Conservation (phyloP, 1,140 invertebrate genomes). For the Meloidogyne hapla region DNA sequence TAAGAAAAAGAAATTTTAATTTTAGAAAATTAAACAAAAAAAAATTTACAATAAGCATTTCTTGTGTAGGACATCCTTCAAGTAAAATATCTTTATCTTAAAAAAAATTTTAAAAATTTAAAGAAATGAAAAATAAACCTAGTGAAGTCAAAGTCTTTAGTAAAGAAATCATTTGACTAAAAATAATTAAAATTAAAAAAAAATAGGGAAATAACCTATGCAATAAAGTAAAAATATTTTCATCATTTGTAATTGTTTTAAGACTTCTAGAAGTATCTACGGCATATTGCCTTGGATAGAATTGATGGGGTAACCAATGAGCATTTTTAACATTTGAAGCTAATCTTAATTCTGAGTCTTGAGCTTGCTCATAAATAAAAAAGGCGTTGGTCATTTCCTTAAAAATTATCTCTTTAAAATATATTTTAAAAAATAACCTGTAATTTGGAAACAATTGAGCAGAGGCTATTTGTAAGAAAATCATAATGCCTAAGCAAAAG, state of each 20-base stretch:
- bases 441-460: conserved; percentile 34
- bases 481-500: conserved; percentile 46
- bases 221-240: conserved; percentile 36
- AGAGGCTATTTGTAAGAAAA: conserved; percentile 38
- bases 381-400: conserved; percentile 31
- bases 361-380: conserved; percentile 35
- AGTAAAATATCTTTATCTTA: conserved; percentile 21
- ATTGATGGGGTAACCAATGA: conserved; percentile 43
- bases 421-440: conserved; percentile 30
- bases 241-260: conserved; percentile 35
- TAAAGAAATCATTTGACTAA: conserved; percentile 44
- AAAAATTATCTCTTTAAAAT: not conserved
- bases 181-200: conserved; percentile 7
- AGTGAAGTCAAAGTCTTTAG: conserved; percentile 40
- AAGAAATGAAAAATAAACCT: not conserved
- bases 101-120: conserved; percentile 13
- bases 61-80: conserved; percentile 39
- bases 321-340: conserved; percentile 31
- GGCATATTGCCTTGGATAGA: conserved; percentile 34
- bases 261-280: conserved; percentile 44
- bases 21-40: not conserved
- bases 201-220: conserved; percentile 30
- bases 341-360: conserved; percentile 36
- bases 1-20: not conserved
- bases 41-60: conserved; percentile 35